Percentiles rank a stretch among this genome's conserved stretches.
These are phyloP conservation scores for Potamilus streckersoni DNA, from an alignment of 1,140 invertebrate species.

Conservation along the genomic window DNA sequence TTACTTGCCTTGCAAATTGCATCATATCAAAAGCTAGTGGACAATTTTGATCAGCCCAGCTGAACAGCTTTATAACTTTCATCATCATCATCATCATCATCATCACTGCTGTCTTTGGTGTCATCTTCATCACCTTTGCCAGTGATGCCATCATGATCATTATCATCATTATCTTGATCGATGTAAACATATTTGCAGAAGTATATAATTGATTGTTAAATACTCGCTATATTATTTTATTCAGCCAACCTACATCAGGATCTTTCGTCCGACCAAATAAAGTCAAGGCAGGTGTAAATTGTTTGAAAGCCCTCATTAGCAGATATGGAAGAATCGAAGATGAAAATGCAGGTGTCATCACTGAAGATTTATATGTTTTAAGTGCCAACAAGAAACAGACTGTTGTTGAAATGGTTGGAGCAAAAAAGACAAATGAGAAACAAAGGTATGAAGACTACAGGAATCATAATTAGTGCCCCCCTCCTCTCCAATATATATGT, in stretches of 20 bases:
- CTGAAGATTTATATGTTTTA: conserved; percentile 74
- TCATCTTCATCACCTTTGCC: too few relatives aligned
- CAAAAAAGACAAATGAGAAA: conserved; percentile 84
- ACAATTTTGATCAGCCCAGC: too few relatives aligned
- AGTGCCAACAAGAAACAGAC: conserved; percentile 79
- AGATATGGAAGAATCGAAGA: conserved; percentile 75
- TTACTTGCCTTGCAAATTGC: too few relatives aligned
- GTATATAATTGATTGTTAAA: too few relatives aligned
- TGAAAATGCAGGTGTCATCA: conserved; percentile 69
- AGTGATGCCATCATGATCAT: too few relatives aligned
- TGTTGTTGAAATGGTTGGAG: conserved; percentile 88
- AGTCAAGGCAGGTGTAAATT: conserved; percentile 77
- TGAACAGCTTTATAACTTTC: too few relatives aligned
- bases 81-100: too few relatives aligned
- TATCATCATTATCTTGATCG: too few relatives aligned
- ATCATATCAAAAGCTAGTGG: too few relatives aligned
- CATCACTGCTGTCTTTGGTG: too few relatives aligned
- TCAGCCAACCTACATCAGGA: conserved; percentile 72
- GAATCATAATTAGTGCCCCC: not conserved
- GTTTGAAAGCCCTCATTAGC: conserved; percentile 78
- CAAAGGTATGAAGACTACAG: conserved; percentile 74
- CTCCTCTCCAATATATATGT: not conserved
- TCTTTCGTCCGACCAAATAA: conserved; percentile 89
- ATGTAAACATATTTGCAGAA: too few relatives aligned
- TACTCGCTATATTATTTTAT: conserved; percentile 8